Conservation (phyloP, 2,113 vertebrate species). For the Odontophorus gujanensis region DNA sequence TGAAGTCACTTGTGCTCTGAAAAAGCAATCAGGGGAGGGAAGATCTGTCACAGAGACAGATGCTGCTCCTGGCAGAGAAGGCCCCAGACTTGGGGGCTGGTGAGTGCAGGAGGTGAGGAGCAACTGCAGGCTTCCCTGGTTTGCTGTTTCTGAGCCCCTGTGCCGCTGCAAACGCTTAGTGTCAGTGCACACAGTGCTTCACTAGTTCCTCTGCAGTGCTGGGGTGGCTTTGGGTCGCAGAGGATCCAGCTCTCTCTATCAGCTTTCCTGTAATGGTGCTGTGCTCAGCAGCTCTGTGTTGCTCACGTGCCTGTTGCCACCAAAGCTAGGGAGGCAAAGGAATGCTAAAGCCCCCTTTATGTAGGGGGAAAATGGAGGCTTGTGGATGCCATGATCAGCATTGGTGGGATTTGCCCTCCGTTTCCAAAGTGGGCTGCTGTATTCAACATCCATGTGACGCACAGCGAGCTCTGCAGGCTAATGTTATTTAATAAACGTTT, state of each 20-base stretch:
- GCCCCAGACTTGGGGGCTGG: not conserved
- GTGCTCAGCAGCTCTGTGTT: not conserved
- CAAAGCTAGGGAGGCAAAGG: not conserved
- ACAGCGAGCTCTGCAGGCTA: not conserved
- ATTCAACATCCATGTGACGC: not conserved
- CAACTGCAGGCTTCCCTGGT: not conserved
- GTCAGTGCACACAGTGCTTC: not conserved
- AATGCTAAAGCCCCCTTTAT: not conserved
- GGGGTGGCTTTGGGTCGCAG: not conserved
- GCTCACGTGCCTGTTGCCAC: not conserved
- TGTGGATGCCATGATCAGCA: not conserved
- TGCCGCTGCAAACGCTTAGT: not conserved
- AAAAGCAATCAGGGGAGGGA: not conserved
- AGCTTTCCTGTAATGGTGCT: not conserved
- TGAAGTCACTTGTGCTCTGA: not conserved
- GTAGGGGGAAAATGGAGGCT: not conserved
- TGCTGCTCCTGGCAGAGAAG: not conserved
- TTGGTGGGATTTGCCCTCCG: not conserved
- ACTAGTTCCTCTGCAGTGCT: not conserved
- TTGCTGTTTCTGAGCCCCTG: not conserved
- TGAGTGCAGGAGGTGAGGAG: not conserved
- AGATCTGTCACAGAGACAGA: not conserved
- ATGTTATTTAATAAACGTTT: not conserved
- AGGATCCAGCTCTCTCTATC: not conserved
- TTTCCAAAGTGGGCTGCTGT: not conserved